These are phyloP conservation scores for Campoletis raptor DNA, from an alignment of 2,888 invertebrate genomes.

Conservation along the genomic window DNA sequence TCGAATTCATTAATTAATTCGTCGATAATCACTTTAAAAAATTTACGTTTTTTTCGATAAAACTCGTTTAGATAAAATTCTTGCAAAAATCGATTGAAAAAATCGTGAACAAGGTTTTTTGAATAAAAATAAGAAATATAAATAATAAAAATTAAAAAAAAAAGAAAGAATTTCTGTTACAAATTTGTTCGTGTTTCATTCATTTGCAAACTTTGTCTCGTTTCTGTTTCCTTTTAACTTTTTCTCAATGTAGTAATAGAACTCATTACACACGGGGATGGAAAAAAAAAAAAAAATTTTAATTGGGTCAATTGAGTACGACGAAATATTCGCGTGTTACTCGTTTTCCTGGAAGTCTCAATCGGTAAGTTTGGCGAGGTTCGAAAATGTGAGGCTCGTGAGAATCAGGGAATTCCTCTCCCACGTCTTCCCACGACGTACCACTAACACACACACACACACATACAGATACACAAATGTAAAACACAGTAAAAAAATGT, in stretches of 20 bases:
- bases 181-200: neutral
- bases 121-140: neutral
- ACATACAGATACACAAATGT: neutral
- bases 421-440: constrained; percentile 69
- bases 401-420: constrained; percentile 79
- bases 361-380: constrained; percentile 38
- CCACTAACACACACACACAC: constrained; percentile 60
- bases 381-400: constrained; percentile 76
- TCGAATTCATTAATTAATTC: too few species aligned
- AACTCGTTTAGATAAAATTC: too few species aligned
- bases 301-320: constrained; percentile 45
- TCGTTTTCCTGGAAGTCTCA: constrained; percentile 8
- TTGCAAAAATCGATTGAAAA: too few species aligned
- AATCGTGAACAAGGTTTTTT: too few species aligned
- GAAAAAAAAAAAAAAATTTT: constrained; percentile 3
- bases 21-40: too few species aligned
- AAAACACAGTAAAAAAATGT: constrained; percentile 35
- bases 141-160: neutral
- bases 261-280: neutral
- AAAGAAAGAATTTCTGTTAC: neutral
- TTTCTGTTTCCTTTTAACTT: neutral
- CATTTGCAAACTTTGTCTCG: neutral
- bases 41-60: too few species aligned
- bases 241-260: neutral
- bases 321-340: constrained; percentile 12